These are phyloP conservation scores for Monomorium pharaonis DNA, from an alignment of 1,140 invertebrate genomes.

Conservation along the genomic window DNA sequence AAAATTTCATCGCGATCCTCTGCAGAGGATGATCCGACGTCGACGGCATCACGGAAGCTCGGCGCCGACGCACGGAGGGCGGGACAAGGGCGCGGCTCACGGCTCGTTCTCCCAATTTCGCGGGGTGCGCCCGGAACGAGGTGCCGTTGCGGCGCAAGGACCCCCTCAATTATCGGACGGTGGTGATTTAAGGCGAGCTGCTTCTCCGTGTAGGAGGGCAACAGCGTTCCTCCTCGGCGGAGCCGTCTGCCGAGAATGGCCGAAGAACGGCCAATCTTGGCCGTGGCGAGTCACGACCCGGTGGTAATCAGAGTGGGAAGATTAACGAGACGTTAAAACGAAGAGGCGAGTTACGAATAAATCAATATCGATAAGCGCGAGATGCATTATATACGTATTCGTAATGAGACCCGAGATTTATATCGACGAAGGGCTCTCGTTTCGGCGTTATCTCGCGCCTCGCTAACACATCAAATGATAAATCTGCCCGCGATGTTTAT, in stretches of 20 bases:
- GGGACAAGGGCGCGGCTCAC: constrained; percentile 77
- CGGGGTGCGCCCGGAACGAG: constrained; percentile 78
- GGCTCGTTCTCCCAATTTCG: constrained; percentile 79
- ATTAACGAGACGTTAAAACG: constrained; percentile 72
- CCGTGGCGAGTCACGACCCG: constrained; percentile 46
- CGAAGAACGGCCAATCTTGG: constrained; percentile 28
- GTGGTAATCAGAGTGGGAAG: constrained; percentile 66
- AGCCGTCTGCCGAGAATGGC: constrained; percentile 4
- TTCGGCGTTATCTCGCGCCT: constrained; percentile 30
- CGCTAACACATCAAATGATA: constrained; percentile 41
- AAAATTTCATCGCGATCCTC: constrained; percentile 9
- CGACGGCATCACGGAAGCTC: constrained; percentile 68
- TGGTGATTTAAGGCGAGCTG: constrained; percentile 77
- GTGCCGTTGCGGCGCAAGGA: constrained; percentile 76
- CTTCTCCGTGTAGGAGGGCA: constrained; percentile 70
- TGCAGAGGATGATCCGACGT: constrained; percentile 37
- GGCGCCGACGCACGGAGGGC: constrained; percentile 75
- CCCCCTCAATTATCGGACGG: constrained; percentile 78
- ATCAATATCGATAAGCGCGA: constrained; percentile 73
- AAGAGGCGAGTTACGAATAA: constrained; percentile 65
- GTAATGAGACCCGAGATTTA: constrained; percentile 70
- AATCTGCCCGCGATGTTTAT: constrained; percentile 42
- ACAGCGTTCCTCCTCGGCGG: constrained; percentile 24
- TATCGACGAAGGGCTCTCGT: constrained; percentile 36
- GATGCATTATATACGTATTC: constrained; percentile 67